phyloP scores from a whole-genome alignment of 2,797 vertebrate genomes.

The Liasis olivaceus region DNA sequence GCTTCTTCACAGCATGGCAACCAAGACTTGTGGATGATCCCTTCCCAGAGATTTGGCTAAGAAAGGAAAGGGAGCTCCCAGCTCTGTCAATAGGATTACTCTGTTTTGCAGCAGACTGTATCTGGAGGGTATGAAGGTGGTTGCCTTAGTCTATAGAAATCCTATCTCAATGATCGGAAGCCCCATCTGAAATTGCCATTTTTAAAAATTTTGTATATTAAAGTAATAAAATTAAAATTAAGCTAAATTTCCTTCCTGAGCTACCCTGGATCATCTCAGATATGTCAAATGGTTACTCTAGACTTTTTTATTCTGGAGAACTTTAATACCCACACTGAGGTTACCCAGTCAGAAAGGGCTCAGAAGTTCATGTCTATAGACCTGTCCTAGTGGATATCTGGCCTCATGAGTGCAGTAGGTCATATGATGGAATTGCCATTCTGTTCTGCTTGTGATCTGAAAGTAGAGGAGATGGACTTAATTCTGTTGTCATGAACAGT shows the following conservation, averaged over 20 bases:
- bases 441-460: not conserved
- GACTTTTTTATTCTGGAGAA: too few species aligned
- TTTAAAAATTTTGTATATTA: not conserved
- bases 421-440: not conserved
- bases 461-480: not conserved
- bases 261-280: not conserved
- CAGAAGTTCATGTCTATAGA: not conserved
- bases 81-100: too few species aligned
- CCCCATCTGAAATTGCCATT: too few species aligned
- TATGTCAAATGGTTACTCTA: not conserved
- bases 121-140: too few species aligned
- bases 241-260: not conserved
- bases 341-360: not conserved
- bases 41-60: too few species aligned
- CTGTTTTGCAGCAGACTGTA: too few species aligned
- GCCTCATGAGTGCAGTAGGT: not conserved
- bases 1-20: too few species aligned
- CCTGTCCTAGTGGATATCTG: not conserved
- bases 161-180: too few species aligned
- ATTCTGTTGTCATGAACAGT: not conserved
- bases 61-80: too few species aligned
- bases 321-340: not conserved
- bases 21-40: too few species aligned
- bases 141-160: too few species aligned
- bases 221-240: not conserved